Base-by-base conservation (phyloP, 2,113 vertebrate species). In the Chloebia gouldiae region DNA sequence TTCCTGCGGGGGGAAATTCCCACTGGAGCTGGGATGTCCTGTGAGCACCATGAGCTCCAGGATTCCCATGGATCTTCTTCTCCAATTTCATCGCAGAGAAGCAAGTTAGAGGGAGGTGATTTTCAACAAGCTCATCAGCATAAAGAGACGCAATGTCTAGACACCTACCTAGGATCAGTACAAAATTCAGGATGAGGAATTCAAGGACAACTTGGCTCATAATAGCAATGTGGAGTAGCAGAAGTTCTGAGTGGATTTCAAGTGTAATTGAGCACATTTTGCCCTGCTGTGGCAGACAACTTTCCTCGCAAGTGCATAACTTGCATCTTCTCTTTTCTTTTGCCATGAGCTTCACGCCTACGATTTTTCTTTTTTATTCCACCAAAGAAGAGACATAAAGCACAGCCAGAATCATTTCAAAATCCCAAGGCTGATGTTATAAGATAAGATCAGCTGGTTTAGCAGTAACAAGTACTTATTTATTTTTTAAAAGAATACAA, bases 261-360 rank as follows among this genome's bases (percentile, higher is more conserved):
- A 90, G 60, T 71, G 76, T 86, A 91, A 94, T 93, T 88, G 75
- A 88, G 59, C 64, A 88, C 68, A 80, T 92, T 95, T 85, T 93
- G 79, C 71, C 85, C 95, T 88, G 81, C 90, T 88, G 59, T 92
- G 90, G 88, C 68, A 94, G 81, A 77, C 79, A 78, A 71, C 2
- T 81, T 73, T 72, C 81, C 71, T 89, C 79, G 8, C 72, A 79
- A 92, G 57, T 17, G 65, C 8, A 6, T 72, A 83, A 81, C 65
- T 79, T 14, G 1, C 50, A 37, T 81, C 49, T 39, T 64, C 72
- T 37, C 27, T 69, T 30, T 66, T 94, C 73, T 88, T 87, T 83
- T 91, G 54, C 75, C 72, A 54, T 83, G 50, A 88, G 70, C 40
- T 44, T 76, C 56, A 30, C 53, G 89, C 79, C 71, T 87, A 72